phyloP scores from a whole-genome alignment of 1,140 invertebrate genomes.

The Neotoxoptera formosana region DNA sequence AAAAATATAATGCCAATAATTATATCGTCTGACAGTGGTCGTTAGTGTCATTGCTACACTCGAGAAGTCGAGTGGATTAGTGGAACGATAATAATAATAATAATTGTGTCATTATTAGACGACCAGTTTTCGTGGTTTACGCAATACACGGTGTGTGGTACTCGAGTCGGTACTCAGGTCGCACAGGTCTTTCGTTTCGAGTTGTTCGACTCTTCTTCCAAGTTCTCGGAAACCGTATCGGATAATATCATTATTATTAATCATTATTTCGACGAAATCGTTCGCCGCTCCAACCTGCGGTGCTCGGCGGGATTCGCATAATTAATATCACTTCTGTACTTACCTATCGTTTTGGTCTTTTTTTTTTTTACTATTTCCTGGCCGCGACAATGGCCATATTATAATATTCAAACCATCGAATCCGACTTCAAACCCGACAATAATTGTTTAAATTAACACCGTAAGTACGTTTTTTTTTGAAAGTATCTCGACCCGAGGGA shows the following conservation, averaged over 20 bases:
- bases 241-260: neutral
- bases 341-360: neutral
- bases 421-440: neutral
- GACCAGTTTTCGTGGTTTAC: neutral
- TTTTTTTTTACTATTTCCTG: neutral
- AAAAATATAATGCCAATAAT: too few relatives aligned
- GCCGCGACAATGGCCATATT: too few relatives aligned
- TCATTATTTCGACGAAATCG: neutral
- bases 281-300: too few relatives aligned
- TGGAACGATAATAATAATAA: neutral
- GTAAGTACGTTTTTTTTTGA: neutral
- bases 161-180: neutral
- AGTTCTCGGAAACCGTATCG: neutral
- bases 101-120: neutral
- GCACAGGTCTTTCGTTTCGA: neutral
- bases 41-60: neutral
- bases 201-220: neutral
- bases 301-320: neutral
- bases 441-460: neutral
- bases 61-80: neutral
- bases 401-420: neutral
- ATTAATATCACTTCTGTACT: neutral
- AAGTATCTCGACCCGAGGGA: neutral
- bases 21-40: neutral
- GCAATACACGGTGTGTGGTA: too few relatives aligned